Evolutionary conservation across 92 coral and sea anemone genomes (phyloP), one percentile per base, ranked within the genome.

Genomic region (Porites evermanni): DNA sequence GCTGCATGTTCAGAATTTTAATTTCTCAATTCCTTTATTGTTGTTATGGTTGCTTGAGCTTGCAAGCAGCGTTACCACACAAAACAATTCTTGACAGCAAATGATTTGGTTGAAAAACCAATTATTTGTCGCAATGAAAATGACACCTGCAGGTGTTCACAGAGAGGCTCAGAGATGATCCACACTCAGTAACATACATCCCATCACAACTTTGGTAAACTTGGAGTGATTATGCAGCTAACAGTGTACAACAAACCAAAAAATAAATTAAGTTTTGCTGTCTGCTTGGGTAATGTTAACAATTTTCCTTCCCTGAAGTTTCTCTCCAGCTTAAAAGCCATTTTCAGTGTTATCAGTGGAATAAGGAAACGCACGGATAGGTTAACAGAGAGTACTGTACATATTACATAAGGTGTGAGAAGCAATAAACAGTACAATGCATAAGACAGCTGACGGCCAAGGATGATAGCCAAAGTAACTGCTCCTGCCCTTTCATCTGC

Each of bases 321-420:
- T 90, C 91, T 95, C 71, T 91, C 99, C 13, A 97, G 80, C 47
- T 88, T 87, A 86, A 97, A 97, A 26, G 99, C 97, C 82, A 88
- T 64, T 0, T 89, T 91, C 19, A 93, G 85, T 68, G 98, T 97
- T 18, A 80, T 47, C 1, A 95, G 78, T 2, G 99, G 99, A 47
- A 95, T 17, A 21, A 92, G 82, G 79, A 93, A 97, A 0, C 95
- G 85, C 74, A 88, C 89, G 26, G 93, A 95, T 51, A 91, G 76
- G 67, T 95, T 95, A 52, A 97, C 99, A 52, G 95, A 93, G 82
- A 96, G 89, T 14, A 93, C 97, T 38, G 92, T 86, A 53, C 95
- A 89, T 60, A 97, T 80, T 21, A 97, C 92, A 72, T 97, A 97
- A 12, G 99, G 99, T 2, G 99, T 87, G 47, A 97, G 92, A 16